Evolutionary conservation across 1,140 invertebrate genomes (phyloP), one percentile per base, ranked within the genome.

Genomic region (Tribolium castaneum): DNA sequence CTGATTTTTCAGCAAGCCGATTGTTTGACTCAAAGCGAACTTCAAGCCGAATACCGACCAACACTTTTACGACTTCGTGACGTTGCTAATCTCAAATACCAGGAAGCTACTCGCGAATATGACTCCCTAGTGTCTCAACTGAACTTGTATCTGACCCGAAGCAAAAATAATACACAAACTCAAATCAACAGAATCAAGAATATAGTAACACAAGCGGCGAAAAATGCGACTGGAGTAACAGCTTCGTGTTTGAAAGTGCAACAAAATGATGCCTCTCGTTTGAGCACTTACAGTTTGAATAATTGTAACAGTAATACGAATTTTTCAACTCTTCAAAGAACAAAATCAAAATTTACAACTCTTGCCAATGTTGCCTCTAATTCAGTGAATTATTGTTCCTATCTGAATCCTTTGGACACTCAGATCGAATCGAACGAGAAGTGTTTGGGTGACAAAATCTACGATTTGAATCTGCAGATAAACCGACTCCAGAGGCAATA

Each of bases 111-210:
- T 13, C 25, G 59, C 14, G n/a, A 34, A 14, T 66, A 35, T 30
- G 13, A 2, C 59, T 35, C 59, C 3, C 12, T 66, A 1, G 6
- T 10, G 9, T 16, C 54, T 25, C 59, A 66, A 35, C 1, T 66
- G 6, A 66, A 66, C 1, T 10, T 2, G 3, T 10, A 66, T 35
- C 4, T 35, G 34, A 16, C 0, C 3, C 59, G 59, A 5, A 66
- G 14, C n/a, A 66, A 39, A 35, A 66, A 66, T 9, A 10, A 10
- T 2, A 66, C 59, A 14, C 59, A 66, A 10, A 66, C 59, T 35
- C 59, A 66, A 66, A 66, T 66, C 30, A 66, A 66, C 59, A 66
- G 45, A 9, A 66, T 66, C 59, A 66, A 66, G 16, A 5, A 10
- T 2, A 35, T 66, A 3, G 14, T 66, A 12, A 30, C 25, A n/a